Conservation (phyloP, 2,797 vertebrate species). For the Eutrigla gurnardus region DNA sequence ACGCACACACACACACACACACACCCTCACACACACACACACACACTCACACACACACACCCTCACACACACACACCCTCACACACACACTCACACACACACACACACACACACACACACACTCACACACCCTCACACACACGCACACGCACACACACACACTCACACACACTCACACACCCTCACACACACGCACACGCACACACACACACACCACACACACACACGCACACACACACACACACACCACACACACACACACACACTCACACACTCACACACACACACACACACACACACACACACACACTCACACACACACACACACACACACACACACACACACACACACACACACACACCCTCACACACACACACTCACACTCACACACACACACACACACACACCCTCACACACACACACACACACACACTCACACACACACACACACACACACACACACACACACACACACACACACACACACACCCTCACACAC, state of each 20-base stretch:
- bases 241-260: background rate
- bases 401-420: too few species aligned
- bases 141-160: too few species aligned
- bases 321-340: background rate
- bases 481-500: too few species aligned
- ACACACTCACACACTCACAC: too few species aligned
- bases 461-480: too few species aligned
- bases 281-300: background rate
- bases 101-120: background rate
- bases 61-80: background rate
- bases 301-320: background rate
- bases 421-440: too few species aligned
- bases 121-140: conserved; percentile 2
- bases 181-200: too few species aligned
- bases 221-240: conserved; percentile 4
- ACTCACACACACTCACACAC: too few species aligned
- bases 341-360: background rate
- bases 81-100: background rate
- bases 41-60: background rate
- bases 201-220: too few species aligned
- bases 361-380: background rate
- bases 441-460: too few species aligned
- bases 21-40: background rate
- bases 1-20: background rate
- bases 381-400: background rate